A percentile compares a stretch with the other conserved stretches of the same genome.
These are phyloP conservation scores for Danio jaintianensis DNA, from an alignment of 2,797 vertebrate genomes.

Conservation along the genomic window DNA sequence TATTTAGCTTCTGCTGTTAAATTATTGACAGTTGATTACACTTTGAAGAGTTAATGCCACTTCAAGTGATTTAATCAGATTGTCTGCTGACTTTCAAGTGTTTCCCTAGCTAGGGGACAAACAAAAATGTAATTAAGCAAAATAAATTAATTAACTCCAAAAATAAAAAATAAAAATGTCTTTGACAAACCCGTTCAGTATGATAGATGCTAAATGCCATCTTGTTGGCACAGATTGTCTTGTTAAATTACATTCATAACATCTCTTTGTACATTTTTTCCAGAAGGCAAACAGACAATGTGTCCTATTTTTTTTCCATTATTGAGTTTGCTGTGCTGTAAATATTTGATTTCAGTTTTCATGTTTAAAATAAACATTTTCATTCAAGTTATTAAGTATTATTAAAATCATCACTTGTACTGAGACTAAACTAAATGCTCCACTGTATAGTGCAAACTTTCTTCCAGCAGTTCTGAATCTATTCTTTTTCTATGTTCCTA, in stretches of 20 bases:
- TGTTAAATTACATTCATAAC: conserved; percentile 32
- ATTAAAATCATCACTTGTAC: not conserved
- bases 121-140: conserved; percentile 56
- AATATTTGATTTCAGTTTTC: conserved; percentile 14
- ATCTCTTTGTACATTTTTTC: conserved; percentile 26
- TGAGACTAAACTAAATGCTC: not conserved
- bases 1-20: conserved; percentile 71
- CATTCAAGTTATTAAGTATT: not conserved
- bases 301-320: conserved; percentile 25
- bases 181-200: conserved; percentile 24
- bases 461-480: not conserved
- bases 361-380: not conserved
- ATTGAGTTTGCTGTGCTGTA: conserved; percentile 8
- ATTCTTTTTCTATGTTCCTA: not conserved
- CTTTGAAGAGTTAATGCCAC: conserved; percentile 59
- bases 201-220: conserved; percentile 24
- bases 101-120: conserved; percentile 29
- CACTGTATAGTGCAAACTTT: not conserved
- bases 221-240: conserved; percentile 39
- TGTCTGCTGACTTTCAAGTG: conserved; percentile 48
- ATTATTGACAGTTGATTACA: conserved; percentile 70
- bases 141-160: conserved; percentile 45
- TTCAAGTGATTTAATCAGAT: conserved; percentile 56
- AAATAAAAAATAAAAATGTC: conserved; percentile 14
- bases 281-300: conserved; percentile 15